Evolutionary conservation across 2,888 invertebrate species (phyloP), one percentile per base, ranked within the genome.

Genomic region (Stenoptilia bipunctidactyla): DNA sequence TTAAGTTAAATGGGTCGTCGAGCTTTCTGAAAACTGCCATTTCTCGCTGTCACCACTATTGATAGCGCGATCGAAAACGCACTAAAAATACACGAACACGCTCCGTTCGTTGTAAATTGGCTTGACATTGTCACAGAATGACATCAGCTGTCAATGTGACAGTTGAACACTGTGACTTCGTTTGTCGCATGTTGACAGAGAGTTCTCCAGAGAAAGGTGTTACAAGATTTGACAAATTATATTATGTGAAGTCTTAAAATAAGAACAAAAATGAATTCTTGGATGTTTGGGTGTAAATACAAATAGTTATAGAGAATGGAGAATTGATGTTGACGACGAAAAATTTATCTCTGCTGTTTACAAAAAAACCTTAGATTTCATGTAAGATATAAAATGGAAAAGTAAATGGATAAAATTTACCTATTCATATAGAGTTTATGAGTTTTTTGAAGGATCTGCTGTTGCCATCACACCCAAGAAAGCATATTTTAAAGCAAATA

Each of bases 81-180:
- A 52, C 55, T 48, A 42, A 44, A 56, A 54, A 55, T 52, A 53
- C 50, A 44, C 47, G 45, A 44, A 42, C 25, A 36, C 37, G 39
- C 34, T 30, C n/a, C 40, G 27, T 13, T 39, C 47, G 53, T 56
- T 56, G 61, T 67, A 63, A 64, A 65, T 62, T 61, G 63, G 55
- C 53, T 43, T 43, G 44, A 40, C 42, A 42, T 43, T 46, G 47
- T 46, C 48, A 30, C 4, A 4, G 30, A 30, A 34, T 39, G 36
- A 39, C 38, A 36, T 36, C 33, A 13, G 41, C 33, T 15, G 36
- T 39, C 39, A 33, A 30, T n/a, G 58, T 56, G 63, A 58, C 60
- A 59, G 63, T 62, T 59, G 63, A 70, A 66, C 67, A 45, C 44
- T 36, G 33, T 44, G 46, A 41, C 45, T 46, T 10, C 3, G 10